Evolutionary conservation across 2,797 vertebrate species (phyloP).

Genomic region (Kryptopterus vitreolus): DNA sequence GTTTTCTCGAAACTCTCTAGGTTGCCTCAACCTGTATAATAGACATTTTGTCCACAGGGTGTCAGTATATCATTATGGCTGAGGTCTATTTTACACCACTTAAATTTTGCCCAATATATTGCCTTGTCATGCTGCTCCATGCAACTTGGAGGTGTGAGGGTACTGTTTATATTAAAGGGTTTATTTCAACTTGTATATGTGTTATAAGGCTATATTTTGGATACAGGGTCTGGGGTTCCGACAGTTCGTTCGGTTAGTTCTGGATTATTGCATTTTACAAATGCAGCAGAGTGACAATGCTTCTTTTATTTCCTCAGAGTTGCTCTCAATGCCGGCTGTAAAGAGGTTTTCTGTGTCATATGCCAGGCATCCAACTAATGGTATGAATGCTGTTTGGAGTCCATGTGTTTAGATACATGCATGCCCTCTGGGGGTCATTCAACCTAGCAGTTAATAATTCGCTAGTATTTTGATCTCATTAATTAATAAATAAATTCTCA

Average conservation of each 20-base stretch:
- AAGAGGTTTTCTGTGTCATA: slow-evolving; percentile 99
- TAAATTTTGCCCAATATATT: slow-evolving; percentile 35
- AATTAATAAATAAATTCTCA: slow-evolving; percentile 59
- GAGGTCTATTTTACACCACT: slow-evolving; percentile 6
- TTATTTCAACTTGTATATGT: not conserved
- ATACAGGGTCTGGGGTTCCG: not conserved
- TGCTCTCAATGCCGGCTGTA: slow-evolving; percentile 98
- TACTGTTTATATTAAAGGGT: not conserved
- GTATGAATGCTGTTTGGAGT: slow-evolving; percentile 93
- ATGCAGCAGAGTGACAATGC: slow-evolving; percentile 74
- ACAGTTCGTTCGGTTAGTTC: not conserved
- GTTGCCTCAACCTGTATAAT: slow-evolving; percentile 2
- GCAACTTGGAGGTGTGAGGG: not conserved
- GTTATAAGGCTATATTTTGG: not conserved
- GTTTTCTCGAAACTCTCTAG: no score
- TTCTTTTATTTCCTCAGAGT: slow-evolving; percentile 97
- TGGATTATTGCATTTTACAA: not conserved
- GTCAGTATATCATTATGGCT: slow-evolving; percentile 58
- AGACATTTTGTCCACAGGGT: slow-evolving; percentile 61
- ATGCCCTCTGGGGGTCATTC: slow-evolving; percentile 68
- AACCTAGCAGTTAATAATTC: slow-evolving; percentile 23
- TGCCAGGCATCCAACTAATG: slow-evolving; percentile 99
- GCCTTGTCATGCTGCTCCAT: slow-evolving; percentile 49
- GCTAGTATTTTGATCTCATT: slow-evolving; percentile 32
- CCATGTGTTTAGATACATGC: slow-evolving; percentile 73